Base-by-base conservation (phyloP, 2,888 invertebrate genomes). In the Luperina testacea region DNA sequence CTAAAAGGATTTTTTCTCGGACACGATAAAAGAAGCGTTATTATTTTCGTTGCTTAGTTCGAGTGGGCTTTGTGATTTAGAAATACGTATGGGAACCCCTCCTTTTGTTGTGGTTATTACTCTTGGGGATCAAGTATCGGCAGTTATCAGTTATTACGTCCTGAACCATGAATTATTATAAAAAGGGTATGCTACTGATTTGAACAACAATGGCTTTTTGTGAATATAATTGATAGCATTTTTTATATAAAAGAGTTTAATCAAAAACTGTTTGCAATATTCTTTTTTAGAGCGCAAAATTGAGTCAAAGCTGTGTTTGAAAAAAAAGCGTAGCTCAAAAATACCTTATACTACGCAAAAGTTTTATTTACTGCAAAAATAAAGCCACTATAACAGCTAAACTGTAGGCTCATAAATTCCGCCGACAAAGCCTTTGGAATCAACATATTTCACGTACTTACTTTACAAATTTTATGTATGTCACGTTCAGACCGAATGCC, bases 401-500 rank as follows among this genome's bases (percentile, higher is more conserved):
- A 77, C 81, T 77, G 70, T 59, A 65, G 67, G 53, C 75, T 75
- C 61, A 81, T 89, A 87, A 87, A 87, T 85, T 87, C 45, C 2
- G 67, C 15, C 48, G 68, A 71, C 67, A 38, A 79, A 73, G 80
- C 75, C 76, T 83, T 87, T 67, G 76, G 84, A 85, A 90, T 86
- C 88, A 89, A 85, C 87, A 90, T 87, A 87, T 89, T 88, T 88
- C 83, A 87, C 78, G 85, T 89, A 78, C 80, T 86, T 81, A 85
- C 80, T 87, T 81, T 83, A 86, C 84, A 84, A 86, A 85, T 92
- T 90, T 84, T 89, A 92, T 92, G 90, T 89, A 74, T 78, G 88
- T 92, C 93, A 92, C 93, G 92, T 93, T 78, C 85, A 82, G 87
- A 87, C 84, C 74, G 88, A 91, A 91, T 92, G 91, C 89, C 88